These are phyloP conservation scores for Drosophila meridionalis DNA, from an alignment of 2,888 invertebrate genomes.

Conservation along the genomic window DNA sequence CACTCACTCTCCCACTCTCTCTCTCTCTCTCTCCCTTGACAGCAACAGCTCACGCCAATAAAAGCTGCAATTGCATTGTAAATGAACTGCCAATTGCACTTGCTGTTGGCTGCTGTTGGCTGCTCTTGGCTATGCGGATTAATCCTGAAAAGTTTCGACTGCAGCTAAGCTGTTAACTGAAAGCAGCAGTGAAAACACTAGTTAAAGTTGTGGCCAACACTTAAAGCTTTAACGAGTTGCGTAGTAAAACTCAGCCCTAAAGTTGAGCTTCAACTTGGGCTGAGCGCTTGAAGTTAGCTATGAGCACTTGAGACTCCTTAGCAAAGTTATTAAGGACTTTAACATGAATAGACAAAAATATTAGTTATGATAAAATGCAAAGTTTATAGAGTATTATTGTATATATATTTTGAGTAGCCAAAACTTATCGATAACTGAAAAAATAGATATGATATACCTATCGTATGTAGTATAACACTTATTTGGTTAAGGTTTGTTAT, in stretches of 20 bases:
- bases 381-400: not conserved
- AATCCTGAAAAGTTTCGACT: not conserved
- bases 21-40: not conserved
- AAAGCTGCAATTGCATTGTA: not conserved
- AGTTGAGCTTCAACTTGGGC: not conserved
- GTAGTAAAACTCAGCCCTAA: not conserved
- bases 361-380: not conserved
- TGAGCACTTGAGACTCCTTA: not conserved
- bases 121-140: not conserved
- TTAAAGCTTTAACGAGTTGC: not conserved
- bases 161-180: not conserved
- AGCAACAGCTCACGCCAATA: not conserved
- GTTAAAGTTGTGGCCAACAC: not conserved
- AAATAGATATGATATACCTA: not conserved
- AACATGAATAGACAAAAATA: not conserved
- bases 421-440: not conserved
- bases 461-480: not conserved
- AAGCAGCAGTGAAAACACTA: not conserved
- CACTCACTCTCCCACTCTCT: not conserved
- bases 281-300: not conserved
- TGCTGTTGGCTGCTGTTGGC: constrained; percentile 1
- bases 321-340: not conserved
- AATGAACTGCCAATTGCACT: constrained; percentile 19
- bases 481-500: not conserved
- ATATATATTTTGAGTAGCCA: not conserved